Base-by-base conservation (phyloP, 2,888 invertebrate species). In the Hedychridium roseum region DNA sequence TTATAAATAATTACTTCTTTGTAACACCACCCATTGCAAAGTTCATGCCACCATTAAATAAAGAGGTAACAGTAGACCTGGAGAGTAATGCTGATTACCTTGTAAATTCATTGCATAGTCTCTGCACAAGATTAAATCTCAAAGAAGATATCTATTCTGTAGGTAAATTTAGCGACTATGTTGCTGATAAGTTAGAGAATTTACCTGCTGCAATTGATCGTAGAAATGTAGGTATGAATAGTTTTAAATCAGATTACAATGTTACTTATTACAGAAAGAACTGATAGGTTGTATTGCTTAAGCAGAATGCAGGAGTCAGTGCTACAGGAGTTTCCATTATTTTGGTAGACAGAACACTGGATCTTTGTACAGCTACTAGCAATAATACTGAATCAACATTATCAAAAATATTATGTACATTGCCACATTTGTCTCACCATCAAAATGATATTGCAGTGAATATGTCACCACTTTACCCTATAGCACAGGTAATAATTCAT, bases 91-190 rank as follows among this genome's bases (percentile, higher is more conserved):
- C 70, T 15, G 62, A 72, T 44, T 61, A 69, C 45, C 67, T 78
- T 28, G 70, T 75, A 23, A 70, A 67, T 50, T 74, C 68, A 6
- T 66, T 77, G 20, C 66, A 71, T 23, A 70, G 58, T 36, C 57
- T 76, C 7, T 77, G 76, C 50, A 82, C 85, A 20, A 82, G 83
- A 11, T 80, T 88, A 74, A 82, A 85, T 57, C 80, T 85, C 4
- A 84, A 82, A 50, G 88, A 88, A 61, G 88, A 89, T 67, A 79
- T 88, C 16, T 89, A 83, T 65, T 84, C 83, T 38, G 74, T 89
- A 65, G 89, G 89, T 2, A 80, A 82, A 18, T 83, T 84, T 34
- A 87, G 88, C 67, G 82, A 84, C 9, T 77, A 86, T 30, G 68
- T 88, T 15, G 70, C 72, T 4, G 68, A 72, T 14, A 66, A 64